Evolutionary conservation across 2,888 invertebrate genomes (phyloP), one percentile per base, ranked within the genome.

Genomic region (Mystacides longicornis): DNA sequence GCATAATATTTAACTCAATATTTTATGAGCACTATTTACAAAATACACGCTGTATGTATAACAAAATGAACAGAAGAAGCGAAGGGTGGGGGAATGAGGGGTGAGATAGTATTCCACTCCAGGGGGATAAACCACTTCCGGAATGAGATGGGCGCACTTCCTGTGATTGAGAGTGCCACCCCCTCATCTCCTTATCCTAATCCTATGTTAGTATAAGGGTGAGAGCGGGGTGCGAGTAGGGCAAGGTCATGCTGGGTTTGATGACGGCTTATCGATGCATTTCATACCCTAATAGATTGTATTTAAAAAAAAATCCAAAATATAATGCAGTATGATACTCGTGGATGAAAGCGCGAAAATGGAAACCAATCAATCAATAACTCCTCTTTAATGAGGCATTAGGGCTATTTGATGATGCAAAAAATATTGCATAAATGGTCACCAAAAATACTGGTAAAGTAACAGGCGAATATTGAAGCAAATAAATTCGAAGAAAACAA

Each of bases 121-220:
- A 33, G 23, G 22, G 68, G 66, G 68, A 71, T 68, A 72, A 73
- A 77, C 75, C 77, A 77, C 77, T 77, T 77, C 77, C 76, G 76
- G 71, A 70, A 77, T 77, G 77, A 77, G 77, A 75, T 73, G 75
- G 62, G 74, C 73, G 76, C 77, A 77, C 77, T 77, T 75, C 76
- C 77, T 75, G 75, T 77, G 76, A 77, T 77, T 77, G 77, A 74
- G 73, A 69, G 66, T 66, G 65, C 65, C 67, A 63, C 67, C 66
- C 61, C 37, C 14, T 14, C 37, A 3, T 16, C 37, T 14, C 16
- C 7, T 37, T 14, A 3, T 14, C 14, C 37, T 7, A 37, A 37
- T 37, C 37, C 37, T 37, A 37, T 4, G 3, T 37, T 16, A 14
- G n/a, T n/a, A n/a, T n/a, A n/a, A n/a, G 37, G 37, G 37, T 37